Percentiles rank a stretch among this genome's conserved stretches.
Evolutionary conservation across 2,797 vertebrate genomes (phyloP).

Genomic region (Macropodus opercularis): DNA sequence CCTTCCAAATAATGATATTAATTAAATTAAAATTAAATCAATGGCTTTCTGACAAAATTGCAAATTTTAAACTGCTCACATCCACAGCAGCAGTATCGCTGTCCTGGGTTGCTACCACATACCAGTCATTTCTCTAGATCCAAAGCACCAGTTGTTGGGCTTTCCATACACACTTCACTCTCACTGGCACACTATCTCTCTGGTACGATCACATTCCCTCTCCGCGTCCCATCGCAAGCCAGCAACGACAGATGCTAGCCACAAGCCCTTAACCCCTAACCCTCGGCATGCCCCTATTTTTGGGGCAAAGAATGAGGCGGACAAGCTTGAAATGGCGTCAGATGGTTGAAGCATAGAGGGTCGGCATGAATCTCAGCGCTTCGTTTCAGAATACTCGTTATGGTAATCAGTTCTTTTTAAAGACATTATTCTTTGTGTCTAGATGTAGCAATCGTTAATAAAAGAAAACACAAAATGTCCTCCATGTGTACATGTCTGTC

Average conservation of each 20-base stretch:
- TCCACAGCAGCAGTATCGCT: slow-evolving; percentile 46
- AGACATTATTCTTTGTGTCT: slow-evolving; percentile 10
- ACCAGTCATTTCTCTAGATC: slow-evolving; percentile 89
- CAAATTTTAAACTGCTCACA: neutral
- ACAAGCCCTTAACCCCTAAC: slow-evolving; percentile 78
- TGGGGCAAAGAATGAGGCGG: slow-evolving; percentile 74
- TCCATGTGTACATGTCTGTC: slow-evolving; percentile 71
- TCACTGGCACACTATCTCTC: slow-evolving; percentile 52
- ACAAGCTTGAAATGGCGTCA: slow-evolving; percentile 72
- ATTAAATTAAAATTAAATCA: too few species aligned
- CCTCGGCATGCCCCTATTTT: slow-evolving; percentile 76
- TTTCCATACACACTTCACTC: slow-evolving; percentile 79
- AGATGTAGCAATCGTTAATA: slow-evolving; percentile 41
- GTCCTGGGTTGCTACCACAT: slow-evolving; percentile 77
- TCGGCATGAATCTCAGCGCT: slow-evolving; percentile 18
- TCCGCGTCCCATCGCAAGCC: slow-evolving; percentile 83
- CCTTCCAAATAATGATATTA: too few species aligned
- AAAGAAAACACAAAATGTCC: slow-evolving; percentile 56
- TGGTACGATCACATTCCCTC: slow-evolving; percentile 84
- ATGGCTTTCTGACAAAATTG: too few species aligned
- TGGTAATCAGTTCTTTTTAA: neutral
- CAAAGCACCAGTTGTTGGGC: slow-evolving; percentile 91
- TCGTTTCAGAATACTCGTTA: slow-evolving; percentile 15
- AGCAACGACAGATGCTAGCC: slow-evolving; percentile 90
- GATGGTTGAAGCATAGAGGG: slow-evolving; percentile 43